Base-by-base conservation (phyloP, 2,888 invertebrate genomes). In the Sisyra nigra region DNA sequence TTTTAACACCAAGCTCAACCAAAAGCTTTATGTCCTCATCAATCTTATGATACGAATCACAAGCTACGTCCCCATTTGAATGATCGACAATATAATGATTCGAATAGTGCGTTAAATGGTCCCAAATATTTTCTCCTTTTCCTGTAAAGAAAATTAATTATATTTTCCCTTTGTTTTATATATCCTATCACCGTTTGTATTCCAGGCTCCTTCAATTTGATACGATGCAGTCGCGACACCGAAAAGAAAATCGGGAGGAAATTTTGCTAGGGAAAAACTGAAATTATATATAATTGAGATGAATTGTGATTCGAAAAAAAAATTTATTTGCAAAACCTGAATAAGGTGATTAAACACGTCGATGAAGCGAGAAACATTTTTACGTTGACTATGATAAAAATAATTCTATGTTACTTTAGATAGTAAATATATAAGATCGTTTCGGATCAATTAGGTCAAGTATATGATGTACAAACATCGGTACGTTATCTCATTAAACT, bases 41-140 rank as follows among this genome's bases (percentile, higher is more conserved):
- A 40, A 52, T 49, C 37, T 53, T 49, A 42, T 56, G 47, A 46
- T 55, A 57, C 2, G 58, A 55, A 46, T 57, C 54, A 34, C 55
- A 54, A 11, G 57, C 53, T 13, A 55, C 45, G 18, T 57, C 56
- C 2, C 51, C 57, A 34, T 48, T 57, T n/a, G 47, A 47, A 8
- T 45, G 32, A 42, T 55, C 54, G 5, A 37, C 38, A 7, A 53
- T 47, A 47, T 45, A 49, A 30, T 59, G 53, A 3, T 62, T 59
- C 49, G 57, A 51, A 15, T 48, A 44, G 52, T 69, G 70, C 3
- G 55, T 55, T 41, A 58, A 57, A 11, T 54, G 54, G 53, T 70
- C 69, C 69, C 69, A 71, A 46, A 69, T 65, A 51, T 62, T 72
- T 51, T 65, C 62, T 6, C 67, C 63, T 53, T 68, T 71, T 18